Percentiles rank a stretch among this genome's conserved stretches.
Conservation (phyloP, 2,888 invertebrate species). For the Melitaea athalia region DNA sequence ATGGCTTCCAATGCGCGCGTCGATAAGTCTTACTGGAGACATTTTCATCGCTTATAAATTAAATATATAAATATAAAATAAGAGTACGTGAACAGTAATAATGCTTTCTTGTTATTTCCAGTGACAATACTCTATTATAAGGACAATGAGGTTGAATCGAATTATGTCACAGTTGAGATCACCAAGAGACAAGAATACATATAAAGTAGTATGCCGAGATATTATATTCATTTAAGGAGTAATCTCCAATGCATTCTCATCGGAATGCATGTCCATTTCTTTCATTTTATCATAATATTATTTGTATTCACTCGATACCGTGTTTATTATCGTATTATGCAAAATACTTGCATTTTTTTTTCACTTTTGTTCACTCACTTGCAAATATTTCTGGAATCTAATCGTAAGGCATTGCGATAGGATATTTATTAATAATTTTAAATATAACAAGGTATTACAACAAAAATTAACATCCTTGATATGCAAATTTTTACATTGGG, state of each 20-base stretch:
- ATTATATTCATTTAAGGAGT: conserved; percentile 37
- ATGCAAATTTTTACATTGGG: too few species aligned
- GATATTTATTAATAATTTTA: background rate
- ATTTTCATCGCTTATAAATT: background rate
- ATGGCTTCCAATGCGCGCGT: background rate
- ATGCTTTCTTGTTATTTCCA: conserved; percentile 53
- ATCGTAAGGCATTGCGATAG: background rate
- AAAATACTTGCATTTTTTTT: conserved; percentile 25
- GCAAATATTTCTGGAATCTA: conserved; percentile 5
- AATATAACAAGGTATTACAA: too few species aligned
- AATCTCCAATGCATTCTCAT: conserved; percentile 51
- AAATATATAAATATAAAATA: background rate
- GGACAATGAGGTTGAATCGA: conserved; percentile 31
- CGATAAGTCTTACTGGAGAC: conserved; percentile 1
- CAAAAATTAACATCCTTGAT: too few species aligned
- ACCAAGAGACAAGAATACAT: conserved; percentile 17
- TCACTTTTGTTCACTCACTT: conserved; percentile 21
- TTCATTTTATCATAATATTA: conserved; percentile 47
- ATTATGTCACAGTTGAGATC: conserved; percentile 27
- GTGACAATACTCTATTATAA: conserved; percentile 54
- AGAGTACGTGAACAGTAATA: conserved; percentile 11
- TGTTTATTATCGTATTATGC: conserved; percentile 25
- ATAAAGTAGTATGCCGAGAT: conserved; percentile 27
- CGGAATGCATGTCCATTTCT: conserved; percentile 56
- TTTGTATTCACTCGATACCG: conserved; percentile 45